These are phyloP conservation scores for Drosophila kuntzei DNA, from an alignment of 2,888 invertebrate genomes.

Conservation along the genomic window DNA sequence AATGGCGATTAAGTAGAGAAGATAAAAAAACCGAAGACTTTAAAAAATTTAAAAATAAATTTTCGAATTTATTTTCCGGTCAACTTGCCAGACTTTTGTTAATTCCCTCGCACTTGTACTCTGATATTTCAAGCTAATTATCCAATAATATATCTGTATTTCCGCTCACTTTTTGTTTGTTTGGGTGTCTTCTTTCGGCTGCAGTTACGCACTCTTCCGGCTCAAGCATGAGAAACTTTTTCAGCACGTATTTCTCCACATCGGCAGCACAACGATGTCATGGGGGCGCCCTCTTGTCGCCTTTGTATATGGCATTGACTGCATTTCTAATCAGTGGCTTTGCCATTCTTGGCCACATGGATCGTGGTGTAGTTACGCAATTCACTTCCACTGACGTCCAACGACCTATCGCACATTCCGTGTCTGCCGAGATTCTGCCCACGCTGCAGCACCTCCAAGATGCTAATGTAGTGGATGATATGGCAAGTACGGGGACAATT, in stretches of 20 bases:
- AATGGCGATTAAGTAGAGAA: too few relatives aligned
- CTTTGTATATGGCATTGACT: constrained; percentile 44
- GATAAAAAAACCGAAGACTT: too few relatives aligned
- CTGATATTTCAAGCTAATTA: too few relatives aligned
- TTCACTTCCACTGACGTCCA: constrained; percentile 30
- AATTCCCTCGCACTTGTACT: too few relatives aligned
- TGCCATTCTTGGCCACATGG: constrained; percentile 35
- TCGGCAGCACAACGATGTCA: constrained; percentile 60
- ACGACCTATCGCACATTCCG: constrained; percentile 33
- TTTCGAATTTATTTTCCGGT: too few relatives aligned
- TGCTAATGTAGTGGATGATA: constrained; percentile 51
- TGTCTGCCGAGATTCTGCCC: constrained; percentile 33
- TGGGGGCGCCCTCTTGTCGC: constrained; percentile 52
- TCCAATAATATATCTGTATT: constrained; percentile 57
- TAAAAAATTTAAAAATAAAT: too few relatives aligned
- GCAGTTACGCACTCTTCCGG: constrained; percentile 84
- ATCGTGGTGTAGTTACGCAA: constrained; percentile 34
- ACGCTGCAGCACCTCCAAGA: constrained; percentile 56
- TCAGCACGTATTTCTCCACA: constrained; percentile 81
- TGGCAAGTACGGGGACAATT: constrained; percentile 65
- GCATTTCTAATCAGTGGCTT: constrained; percentile 37
- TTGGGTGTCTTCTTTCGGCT: constrained; percentile 32
- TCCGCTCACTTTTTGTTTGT: constrained; percentile 32
- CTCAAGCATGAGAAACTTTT: constrained; percentile 81
- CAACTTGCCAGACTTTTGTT: too few relatives aligned